Conservation (phyloP, 2,113 vertebrate species). For the Chlamydotis undulata region DNA sequence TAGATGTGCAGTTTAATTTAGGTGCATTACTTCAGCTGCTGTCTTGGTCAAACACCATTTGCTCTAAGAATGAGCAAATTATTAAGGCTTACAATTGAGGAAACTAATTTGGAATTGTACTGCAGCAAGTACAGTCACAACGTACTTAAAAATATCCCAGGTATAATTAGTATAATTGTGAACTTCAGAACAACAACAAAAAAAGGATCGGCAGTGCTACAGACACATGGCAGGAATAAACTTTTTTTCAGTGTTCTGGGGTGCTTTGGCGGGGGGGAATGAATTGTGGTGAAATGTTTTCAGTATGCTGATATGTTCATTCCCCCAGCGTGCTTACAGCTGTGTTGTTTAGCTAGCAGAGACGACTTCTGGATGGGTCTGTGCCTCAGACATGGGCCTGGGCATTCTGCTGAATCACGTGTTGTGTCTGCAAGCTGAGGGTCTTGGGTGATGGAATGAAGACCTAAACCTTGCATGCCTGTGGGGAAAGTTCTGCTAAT, state of each 20-base stretch:
- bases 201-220: not conserved
- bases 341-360: not conserved
- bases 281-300: not conserved
- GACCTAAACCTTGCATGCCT: not conserved
- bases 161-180: not conserved
- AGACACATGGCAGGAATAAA: not conserved
- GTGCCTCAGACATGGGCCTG: not conserved
- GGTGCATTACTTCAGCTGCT: not conserved
- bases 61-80: not conserved
- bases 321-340: not conserved
- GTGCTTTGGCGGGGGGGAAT: not conserved
- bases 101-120: not conserved
- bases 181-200: not conserved
- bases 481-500: not conserved
- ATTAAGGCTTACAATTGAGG: not conserved
- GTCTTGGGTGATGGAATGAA: not conserved
- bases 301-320: not conserved
- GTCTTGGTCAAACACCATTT: not conserved
- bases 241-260: not conserved
- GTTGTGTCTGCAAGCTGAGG: rapidly evolving
- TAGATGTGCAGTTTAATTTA: not conserved
- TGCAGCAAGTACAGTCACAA: not conserved
- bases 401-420: rapidly evolving
- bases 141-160: not conserved
- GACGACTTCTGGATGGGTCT: not conserved